A percentile compares a stretch with the other conserved stretches of the same genome.
These are phyloP conservation scores for Neodontobutis hainanensis DNA, from an alignment of 2,113 vertebrate species.

Conservation along the genomic window DNA sequence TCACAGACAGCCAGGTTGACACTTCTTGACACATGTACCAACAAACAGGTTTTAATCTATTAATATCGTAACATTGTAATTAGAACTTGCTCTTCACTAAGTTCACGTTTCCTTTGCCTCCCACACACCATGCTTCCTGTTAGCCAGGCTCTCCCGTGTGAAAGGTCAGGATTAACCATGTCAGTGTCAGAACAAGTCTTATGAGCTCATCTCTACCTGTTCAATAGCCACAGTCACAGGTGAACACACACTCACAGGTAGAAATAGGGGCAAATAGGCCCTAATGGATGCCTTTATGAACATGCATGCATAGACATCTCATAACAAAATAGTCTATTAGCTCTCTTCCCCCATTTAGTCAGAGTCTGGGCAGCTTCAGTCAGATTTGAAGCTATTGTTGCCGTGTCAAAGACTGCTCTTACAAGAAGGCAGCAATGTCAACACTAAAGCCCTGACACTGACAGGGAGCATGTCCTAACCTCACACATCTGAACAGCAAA, in stretches of 20 bases:
- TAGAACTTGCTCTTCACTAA: background rate
- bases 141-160: conserved; percentile 53
- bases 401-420: conserved; percentile 47
- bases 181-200: conserved; percentile 52
- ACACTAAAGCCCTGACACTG: conserved; percentile 22
- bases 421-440: conserved; percentile 30
- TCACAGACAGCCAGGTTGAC: too few species aligned
- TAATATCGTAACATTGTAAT: too few species aligned
- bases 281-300: conserved; percentile 17
- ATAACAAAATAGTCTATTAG: conserved; percentile 22
- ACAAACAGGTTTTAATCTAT: background rate
- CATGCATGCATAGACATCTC: conserved; percentile 27
- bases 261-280: conserved; percentile 21
- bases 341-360: conserved; percentile 40
- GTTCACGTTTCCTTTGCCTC: conserved; percentile 1
- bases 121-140: conserved; percentile 58
- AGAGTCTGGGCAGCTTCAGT: conserved; percentile 30
- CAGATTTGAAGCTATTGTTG: conserved; percentile 59
- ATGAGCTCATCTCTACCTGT: conserved; percentile 63
- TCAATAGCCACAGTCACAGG: conserved; percentile 60
- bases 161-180: conserved; percentile 77
- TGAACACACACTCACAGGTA: conserved; percentile 59
- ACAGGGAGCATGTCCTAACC: conserved; percentile 56
- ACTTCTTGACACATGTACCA: too few species aligned
- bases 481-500: conserved; percentile 12